phyloP scores from a whole-genome alignment of 1,140 invertebrate species.

The Neodiprion lecontei region DNA sequence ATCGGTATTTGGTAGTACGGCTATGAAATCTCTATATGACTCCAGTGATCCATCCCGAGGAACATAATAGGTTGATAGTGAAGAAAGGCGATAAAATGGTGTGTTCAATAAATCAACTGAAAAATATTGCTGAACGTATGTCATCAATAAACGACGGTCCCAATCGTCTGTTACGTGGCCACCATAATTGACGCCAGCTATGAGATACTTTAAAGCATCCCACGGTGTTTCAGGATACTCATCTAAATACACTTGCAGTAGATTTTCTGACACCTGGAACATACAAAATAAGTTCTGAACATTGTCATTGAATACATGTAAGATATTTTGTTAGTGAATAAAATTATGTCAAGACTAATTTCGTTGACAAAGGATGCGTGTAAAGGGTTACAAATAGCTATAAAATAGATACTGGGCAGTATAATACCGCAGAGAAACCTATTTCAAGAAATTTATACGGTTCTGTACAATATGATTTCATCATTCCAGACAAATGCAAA shows the following conservation, averaged over 20 bases:
- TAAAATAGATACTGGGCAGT: no score
- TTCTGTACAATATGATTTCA: no score
- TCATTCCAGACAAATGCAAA: no score
- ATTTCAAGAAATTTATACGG: no score
- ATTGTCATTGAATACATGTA: not conserved
- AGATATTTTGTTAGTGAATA: not conserved
- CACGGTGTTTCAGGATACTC: slow-evolving; percentile 87
- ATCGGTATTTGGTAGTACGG: slow-evolving; percentile 76
- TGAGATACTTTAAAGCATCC: slow-evolving; percentile 89
- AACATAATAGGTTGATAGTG: slow-evolving; percentile 77
- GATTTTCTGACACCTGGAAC: slow-evolving; percentile 77
- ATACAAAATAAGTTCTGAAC: slow-evolving; percentile 18
- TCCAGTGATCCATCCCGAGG: slow-evolving; percentile 82
- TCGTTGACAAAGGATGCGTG: no score
- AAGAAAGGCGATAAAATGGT: slow-evolving; percentile 75
- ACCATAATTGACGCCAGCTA: slow-evolving; percentile 93
- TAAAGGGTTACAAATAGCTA: no score
- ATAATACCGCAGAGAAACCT: no score
- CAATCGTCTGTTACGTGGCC: slow-evolving; percentile 95
- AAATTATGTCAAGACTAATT: slow-evolving; percentile 16
- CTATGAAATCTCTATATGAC: slow-evolving; percentile 80
- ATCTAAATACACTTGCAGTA: slow-evolving; percentile 81
- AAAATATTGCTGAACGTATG: slow-evolving; percentile 85
- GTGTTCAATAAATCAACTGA: slow-evolving; percentile 70
- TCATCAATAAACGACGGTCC: slow-evolving; percentile 82